Percentiles rank a stretch among this genome's conserved stretches.
phyloP scores from a whole-genome alignment of 2,113 vertebrate genomes.

The Irena cyanogastra region DNA sequence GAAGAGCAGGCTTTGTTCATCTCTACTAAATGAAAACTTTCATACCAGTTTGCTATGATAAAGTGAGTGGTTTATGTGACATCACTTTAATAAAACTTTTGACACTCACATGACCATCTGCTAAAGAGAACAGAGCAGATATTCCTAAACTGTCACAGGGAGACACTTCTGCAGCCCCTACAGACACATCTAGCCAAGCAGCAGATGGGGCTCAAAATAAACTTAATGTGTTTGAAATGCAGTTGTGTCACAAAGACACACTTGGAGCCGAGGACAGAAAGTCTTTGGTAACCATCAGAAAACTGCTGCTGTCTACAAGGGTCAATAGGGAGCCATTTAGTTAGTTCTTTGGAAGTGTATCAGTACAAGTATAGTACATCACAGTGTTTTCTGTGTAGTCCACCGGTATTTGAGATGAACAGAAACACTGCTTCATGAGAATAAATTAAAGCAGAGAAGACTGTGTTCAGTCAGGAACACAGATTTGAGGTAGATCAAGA shows the following conservation, averaged over 20 bases:
- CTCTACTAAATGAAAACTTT: neutral
- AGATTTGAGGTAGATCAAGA: neutral
- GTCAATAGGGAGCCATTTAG: neutral
- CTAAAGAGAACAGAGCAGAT: neutral
- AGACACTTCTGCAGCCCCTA: neutral
- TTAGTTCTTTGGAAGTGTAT: neutral
- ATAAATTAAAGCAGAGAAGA: neutral
- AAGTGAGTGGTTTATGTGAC: neutral
- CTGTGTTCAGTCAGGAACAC: neutral
- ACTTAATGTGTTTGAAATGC: neutral
- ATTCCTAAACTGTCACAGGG: neutral
- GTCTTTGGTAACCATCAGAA: neutral
- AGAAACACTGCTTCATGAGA: neutral
- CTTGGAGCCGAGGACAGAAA: neutral
- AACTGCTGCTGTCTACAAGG: neutral
- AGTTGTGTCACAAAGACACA: neutral
- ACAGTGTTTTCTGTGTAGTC: neutral
- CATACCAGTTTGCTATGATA: neutral
- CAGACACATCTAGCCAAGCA: neutral
- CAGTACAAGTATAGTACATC: neutral
- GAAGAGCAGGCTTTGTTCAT: neutral
- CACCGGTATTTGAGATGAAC: neutral
- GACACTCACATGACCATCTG: neutral
- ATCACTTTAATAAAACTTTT: neutral
- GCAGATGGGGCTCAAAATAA: neutral